Evolutionary conservation across 1,140 invertebrate genomes (phyloP).

Genomic region (Caerostris extrusa): DNA sequence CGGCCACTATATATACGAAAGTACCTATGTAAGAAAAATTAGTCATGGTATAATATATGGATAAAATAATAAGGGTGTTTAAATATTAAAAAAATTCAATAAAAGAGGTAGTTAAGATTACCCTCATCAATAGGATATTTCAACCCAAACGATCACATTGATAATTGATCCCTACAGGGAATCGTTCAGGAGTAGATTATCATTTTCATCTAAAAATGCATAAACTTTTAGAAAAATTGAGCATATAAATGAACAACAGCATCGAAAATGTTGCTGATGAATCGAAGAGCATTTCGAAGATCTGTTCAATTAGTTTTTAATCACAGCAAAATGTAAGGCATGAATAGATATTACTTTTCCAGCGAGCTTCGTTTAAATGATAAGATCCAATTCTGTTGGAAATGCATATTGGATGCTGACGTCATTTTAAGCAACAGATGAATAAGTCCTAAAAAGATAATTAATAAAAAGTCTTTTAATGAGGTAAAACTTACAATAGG

Average conservation of each 20-base stretch:
- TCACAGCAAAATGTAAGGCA: constrained; percentile 66
- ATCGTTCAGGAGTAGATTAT: background rate
- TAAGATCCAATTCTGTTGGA: background rate
- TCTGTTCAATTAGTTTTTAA: constrained; percentile 43
- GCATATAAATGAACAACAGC: constrained; percentile 54
- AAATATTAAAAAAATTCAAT: background rate
- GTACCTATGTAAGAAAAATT: too few relatives aligned
- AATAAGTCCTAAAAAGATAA: constrained; percentile 1
- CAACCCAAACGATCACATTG: background rate
- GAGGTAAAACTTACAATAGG: background rate
- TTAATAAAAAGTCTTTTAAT: background rate
- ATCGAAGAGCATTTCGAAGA: constrained; percentile 36
- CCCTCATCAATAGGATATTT: background rate
- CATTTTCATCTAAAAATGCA: background rate
- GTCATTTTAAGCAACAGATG: background rate
- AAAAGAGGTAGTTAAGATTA: background rate
- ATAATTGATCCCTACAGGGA: background rate
- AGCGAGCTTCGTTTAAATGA: background rate
- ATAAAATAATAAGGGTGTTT: background rate
- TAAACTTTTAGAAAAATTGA: constrained; percentile 8
- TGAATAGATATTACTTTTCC: constrained; percentile 18
- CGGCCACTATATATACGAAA: too few relatives aligned
- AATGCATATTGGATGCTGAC: background rate
- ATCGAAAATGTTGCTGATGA: constrained; percentile 41
- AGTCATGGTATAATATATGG: too few relatives aligned